Percentiles rank a stretch among this genome's conserved stretches.
phyloP scores from a whole-genome alignment of 2,888 invertebrate genomes.

The Cancer borealis region DNA sequence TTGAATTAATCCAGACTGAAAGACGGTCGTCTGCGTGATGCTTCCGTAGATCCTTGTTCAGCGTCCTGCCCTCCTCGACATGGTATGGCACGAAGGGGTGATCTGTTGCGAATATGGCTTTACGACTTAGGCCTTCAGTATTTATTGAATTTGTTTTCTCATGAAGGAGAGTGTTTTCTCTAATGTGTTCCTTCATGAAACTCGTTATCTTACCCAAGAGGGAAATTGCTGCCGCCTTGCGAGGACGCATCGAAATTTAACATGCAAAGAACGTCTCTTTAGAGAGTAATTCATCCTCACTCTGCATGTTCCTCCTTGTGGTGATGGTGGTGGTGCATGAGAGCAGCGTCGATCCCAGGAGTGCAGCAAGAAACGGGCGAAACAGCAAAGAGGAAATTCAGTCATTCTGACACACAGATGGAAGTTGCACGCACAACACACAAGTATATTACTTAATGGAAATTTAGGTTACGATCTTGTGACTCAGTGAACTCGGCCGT shows the following conservation, averaged over 20 bases:
- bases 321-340: neutral
- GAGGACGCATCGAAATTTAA: neutral
- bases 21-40: neutral
- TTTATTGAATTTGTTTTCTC: neutral
- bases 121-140: neutral
- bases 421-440: neutral
- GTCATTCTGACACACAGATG: neutral
- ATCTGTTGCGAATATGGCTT: neutral
- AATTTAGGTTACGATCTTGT: neutral
- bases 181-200: neutral
- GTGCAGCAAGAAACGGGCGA: neutral
- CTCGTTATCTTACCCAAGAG: no score
- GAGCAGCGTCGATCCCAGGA: neutral
- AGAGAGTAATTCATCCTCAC: neutral
- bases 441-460: neutral
- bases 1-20: neutral
- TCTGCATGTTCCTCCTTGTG: neutral
- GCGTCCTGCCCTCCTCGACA: neutral
- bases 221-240: no score
- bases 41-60: neutral
- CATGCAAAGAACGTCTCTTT: neutral
- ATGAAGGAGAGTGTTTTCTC: neutral
- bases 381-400: neutral
- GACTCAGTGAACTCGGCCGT: neutral
- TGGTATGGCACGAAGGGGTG: neutral